Evolutionary conservation across 2,797 vertebrate genomes (phyloP), one percentile per base, ranked within the genome.

Genomic region (Iguana delicatissima): DNA sequence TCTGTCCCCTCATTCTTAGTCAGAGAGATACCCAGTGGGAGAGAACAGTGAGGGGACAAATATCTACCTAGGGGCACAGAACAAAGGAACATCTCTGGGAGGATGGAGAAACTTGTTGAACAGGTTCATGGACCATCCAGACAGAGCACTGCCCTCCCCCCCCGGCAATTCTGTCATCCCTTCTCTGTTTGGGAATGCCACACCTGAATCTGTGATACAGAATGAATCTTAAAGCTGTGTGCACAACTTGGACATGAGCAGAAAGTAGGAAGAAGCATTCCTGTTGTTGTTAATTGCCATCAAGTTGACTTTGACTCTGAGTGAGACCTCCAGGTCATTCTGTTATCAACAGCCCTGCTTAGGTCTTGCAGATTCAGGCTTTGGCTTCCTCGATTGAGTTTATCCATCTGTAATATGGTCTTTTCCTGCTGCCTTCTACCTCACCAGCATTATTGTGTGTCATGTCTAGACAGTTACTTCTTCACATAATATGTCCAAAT

Each of bases 1-100:
- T 85, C 94, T 94, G 74, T 94, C 90, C 92, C 95, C 95, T 95
- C 93, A 55, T 89, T 93, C 90, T 94, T 0, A 83, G 94, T 83
- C 6, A 52, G 62, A 95, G 90, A 9, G 62, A 57, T 80, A 67
- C 57, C 52, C 0, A 4, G 32, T 84, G 38, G 0, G 1, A 46
- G 59, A 20, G 42, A 14, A 69, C 46, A 55, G 14, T 2, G 10
- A 59, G 18, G 72, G 22, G 59, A 46, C 24, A 22, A 3, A 46
- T 84, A 46, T 69, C 72, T 83, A 22, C 24, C 26, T 79, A 74
- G 79, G 14, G 57, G 52, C 80, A 9, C 42, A 10, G 73, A n/a
- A 87, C 80, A 87, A 91, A 77, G 35, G 32, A 77, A 81, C 64
- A 59, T 84, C 73, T 72, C 46, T 67, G n/a, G 72, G 73, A 77